Evolutionary conservation across 2,797 vertebrate species (phyloP).

Genomic region (Diceros bicornis): DNA sequence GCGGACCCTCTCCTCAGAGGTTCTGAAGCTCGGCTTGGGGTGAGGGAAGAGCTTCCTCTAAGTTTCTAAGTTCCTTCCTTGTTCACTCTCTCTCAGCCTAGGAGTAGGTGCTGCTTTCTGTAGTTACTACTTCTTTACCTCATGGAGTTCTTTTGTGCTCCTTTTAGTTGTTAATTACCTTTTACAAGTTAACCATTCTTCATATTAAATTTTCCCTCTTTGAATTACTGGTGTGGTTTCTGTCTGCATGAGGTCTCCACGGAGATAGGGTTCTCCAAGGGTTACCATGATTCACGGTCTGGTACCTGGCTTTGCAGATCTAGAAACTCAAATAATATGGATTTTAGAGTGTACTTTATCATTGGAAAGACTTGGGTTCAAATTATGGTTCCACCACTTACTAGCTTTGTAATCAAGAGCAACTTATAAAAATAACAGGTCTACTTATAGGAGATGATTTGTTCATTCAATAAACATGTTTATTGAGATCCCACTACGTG

Average conservation of each 20-base stretch:
- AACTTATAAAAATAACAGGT: background rate
- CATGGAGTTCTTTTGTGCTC: background rate
- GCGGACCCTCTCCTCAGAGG: background rate
- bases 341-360: background rate
- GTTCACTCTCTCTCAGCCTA: background rate
- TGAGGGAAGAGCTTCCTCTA: background rate
- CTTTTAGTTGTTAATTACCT: background rate
- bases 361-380: background rate
- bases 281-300: background rate
- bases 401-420: background rate
- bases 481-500: background rate
- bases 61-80: background rate
- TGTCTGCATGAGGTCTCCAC: background rate
- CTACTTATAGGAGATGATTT: background rate
- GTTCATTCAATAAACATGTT: background rate
- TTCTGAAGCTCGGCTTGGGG: background rate
- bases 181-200: background rate
- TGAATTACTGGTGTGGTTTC: background rate
- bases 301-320: background rate
- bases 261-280: background rate
- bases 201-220: background rate
- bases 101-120: background rate
- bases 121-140: background rate
- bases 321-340: background rate
- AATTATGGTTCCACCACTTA: background rate